A percentile compares a stretch with the other conserved stretches of the same genome.
phyloP scores from a whole-genome alignment of 2,113 vertebrate genomes.

The Fregetta grallaria region DNA sequence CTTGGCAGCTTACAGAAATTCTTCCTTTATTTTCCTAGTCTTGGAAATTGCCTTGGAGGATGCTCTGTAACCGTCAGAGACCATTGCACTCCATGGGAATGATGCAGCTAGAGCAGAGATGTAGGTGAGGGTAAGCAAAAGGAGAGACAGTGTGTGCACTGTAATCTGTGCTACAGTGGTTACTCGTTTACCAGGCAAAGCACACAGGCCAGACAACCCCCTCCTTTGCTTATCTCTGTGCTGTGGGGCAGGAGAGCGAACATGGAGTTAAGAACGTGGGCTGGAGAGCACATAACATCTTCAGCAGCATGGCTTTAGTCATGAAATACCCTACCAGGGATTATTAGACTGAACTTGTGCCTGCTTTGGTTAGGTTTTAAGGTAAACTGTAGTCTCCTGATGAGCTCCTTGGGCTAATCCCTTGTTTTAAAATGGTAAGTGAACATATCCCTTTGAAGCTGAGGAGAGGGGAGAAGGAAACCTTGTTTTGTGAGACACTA shows the following conservation, averaged over 20 bases:
- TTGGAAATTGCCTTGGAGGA: not conserved
- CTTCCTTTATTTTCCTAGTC: not conserved
- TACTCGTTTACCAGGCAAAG: constrained; percentile 8
- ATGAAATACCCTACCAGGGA: not conserved
- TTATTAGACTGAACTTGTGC: not conserved
- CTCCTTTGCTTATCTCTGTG: constrained; percentile 16
- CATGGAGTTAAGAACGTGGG: not conserved
- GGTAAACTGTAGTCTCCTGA: not conserved
- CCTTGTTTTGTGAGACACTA: not conserved
- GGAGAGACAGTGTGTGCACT: not conserved
- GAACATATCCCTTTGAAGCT: not conserved
- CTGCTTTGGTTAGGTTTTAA: not conserved
- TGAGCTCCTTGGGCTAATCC: not conserved
- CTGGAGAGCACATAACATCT: not conserved
- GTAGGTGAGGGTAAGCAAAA: not conserved
- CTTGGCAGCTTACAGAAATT: not conserved
- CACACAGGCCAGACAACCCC: not conserved
- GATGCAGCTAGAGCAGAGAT: not conserved
- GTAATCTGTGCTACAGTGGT: not conserved
- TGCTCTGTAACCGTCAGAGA: not conserved
- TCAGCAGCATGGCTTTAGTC: not conserved
- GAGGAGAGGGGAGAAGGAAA: not conserved
- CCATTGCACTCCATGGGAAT: not conserved
- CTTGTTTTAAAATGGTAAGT: not conserved
- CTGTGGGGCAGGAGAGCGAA: not conserved